Conservation (phyloP, 2,797 vertebrate species). For the Leucoraja ocellata region DNA sequence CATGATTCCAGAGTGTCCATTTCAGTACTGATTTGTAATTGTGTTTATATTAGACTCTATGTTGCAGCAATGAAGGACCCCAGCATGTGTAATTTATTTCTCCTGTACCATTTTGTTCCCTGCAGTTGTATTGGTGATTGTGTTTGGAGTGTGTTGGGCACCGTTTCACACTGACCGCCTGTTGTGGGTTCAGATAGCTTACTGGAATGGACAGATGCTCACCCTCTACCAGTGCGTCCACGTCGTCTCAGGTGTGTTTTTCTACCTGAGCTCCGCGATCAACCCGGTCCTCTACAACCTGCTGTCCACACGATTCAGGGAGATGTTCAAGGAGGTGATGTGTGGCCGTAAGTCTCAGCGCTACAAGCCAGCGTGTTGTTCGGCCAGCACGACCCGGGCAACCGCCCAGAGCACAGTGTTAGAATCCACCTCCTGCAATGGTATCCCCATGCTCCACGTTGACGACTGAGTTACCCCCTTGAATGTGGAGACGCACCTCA, state of each 20-base stretch:
- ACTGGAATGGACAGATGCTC: slow-evolving; percentile 61
- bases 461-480: slow-evolving; percentile 53
- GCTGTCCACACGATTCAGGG: slow-evolving; percentile 85
- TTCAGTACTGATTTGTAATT: too few relatives aligned
- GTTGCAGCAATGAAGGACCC: not conserved
- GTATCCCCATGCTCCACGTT: slow-evolving; percentile 43
- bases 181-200: slow-evolving; percentile 79
- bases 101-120: slow-evolving; percentile 7
- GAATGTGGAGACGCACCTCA: slow-evolving; percentile 43
- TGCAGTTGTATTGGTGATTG: slow-evolving; percentile 79
- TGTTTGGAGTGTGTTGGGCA: slow-evolving; percentile 90
- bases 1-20: too few relatives aligned
- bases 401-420: slow-evolving; percentile 72
- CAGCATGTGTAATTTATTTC: not conserved
- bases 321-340: slow-evolving; percentile 85
- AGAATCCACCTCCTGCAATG: slow-evolving; percentile 54
- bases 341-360: slow-evolving; percentile 51
- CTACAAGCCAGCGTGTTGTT: slow-evolving; percentile 50
- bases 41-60: not conserved
- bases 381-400: slow-evolving; percentile 65
- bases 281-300: slow-evolving; percentile 91
- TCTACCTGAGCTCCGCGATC: slow-evolving; percentile 82
- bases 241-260: slow-evolving; percentile 78
- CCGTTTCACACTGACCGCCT: slow-evolving; percentile 85
- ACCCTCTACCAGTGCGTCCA: slow-evolving; percentile 75